A percentile compares a stretch with the other conserved stretches of the same genome.
These are phyloP conservation scores for Ceratosolen fusciceps DNA, from an alignment of 1,140 invertebrate genomes.

Conservation along the genomic window DNA sequence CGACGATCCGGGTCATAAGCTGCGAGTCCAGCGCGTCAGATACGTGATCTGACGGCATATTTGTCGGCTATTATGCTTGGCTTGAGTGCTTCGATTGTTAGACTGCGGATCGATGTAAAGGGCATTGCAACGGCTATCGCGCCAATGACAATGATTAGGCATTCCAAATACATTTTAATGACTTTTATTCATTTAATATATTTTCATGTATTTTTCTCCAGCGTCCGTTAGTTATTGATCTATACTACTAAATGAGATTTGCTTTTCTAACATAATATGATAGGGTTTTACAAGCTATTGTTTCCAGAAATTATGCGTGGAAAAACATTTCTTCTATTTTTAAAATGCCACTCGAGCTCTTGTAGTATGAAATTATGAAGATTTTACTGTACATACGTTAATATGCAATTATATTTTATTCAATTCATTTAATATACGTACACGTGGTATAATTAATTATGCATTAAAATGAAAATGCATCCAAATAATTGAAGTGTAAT, in stretches of 20 bases:
- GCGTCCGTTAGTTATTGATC: not conserved
- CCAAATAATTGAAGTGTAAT: too few species aligned
- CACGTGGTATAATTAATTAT: too few species aligned
- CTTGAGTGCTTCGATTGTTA: constrained; percentile 32
- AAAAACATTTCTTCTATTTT: too few species aligned
- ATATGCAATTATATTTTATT: too few species aligned
- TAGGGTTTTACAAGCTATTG: too few species aligned
- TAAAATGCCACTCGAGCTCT: too few species aligned
- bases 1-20: not conserved
- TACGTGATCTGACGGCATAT: not conserved
- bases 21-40: not conserved
- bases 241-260: not conserved
- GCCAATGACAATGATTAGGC: not conserved
- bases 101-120: not conserved
- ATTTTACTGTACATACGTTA: too few species aligned
- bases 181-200: not conserved
- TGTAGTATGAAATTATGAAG: too few species aligned
- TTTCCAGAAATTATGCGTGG: too few species aligned
- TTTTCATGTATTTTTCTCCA: not conserved
- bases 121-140: not conserved
- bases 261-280: too few species aligned
- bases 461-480: too few species aligned
- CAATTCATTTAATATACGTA: too few species aligned
- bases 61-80: constrained; percentile 14
- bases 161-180: not conserved